Percentiles rank a stretch among this genome's conserved stretches.
phyloP scores from a whole-genome alignment of 2,888 invertebrate species.

The Ceriagrion tenellum region DNA sequence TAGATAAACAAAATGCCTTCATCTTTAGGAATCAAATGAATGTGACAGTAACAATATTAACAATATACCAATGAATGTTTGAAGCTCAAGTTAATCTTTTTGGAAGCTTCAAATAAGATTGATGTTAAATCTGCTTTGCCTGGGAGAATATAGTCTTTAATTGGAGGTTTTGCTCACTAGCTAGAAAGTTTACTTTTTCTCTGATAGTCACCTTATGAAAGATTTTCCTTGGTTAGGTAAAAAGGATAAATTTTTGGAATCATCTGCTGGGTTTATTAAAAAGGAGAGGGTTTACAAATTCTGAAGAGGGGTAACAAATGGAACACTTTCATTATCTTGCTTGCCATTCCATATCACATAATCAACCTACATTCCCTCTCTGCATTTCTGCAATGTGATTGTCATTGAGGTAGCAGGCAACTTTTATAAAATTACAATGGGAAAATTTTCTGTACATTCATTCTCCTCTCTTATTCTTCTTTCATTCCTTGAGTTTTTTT shows the following conservation, averaged over 20 bases:
- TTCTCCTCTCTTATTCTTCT: constrained; percentile 23
- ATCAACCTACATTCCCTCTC: constrained; percentile 31
- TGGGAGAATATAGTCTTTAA: constrained; percentile 20
- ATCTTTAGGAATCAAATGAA: constrained; percentile 28
- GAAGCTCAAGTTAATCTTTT: background rate
- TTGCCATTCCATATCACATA: constrained; percentile 62
- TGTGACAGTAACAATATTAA: constrained; percentile 10
- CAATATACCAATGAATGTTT: constrained; percentile 26
- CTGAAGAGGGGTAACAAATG: constrained; percentile 65
- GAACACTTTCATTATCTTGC: constrained; percentile 57
- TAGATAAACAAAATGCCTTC: constrained; percentile 61
- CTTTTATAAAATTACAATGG: constrained; percentile 44
- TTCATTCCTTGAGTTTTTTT: constrained; percentile 4
- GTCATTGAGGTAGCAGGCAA: constrained; percentile 66
- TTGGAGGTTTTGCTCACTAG: constrained; percentile 2
- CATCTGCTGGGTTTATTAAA: constrained; percentile 56
- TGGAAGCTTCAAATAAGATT: constrained; percentile 22
- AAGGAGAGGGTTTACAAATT: constrained; percentile 49
- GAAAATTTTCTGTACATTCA: constrained; percentile 51
- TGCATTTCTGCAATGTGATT: constrained; percentile 65
- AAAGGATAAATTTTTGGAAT: constrained; percentile 38
- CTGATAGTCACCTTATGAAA: background rate
- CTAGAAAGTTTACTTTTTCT: constrained; percentile 16
- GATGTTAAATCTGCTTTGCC: constrained; percentile 50
- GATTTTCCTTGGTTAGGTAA: background rate